phyloP scores from a whole-genome alignment of 2,888 invertebrate genomes.

The Volucella bombylans region DNA sequence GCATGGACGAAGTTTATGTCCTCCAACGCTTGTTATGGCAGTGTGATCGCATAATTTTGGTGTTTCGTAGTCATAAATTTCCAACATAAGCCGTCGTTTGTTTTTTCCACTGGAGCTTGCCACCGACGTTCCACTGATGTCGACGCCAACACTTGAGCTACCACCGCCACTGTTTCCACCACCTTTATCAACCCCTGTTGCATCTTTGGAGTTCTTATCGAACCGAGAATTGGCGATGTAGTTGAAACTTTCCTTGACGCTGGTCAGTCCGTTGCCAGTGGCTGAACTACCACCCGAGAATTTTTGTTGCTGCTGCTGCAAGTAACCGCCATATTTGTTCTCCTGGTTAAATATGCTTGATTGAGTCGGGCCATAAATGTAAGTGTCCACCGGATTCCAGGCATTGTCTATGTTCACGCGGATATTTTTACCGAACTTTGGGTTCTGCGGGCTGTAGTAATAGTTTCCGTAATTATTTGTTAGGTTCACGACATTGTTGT shows the following conservation, averaged over 20 bases:
- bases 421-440: slow-evolving; percentile 81
- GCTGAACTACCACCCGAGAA: slow-evolving; percentile 73
- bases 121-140: slow-evolving; percentile 70
- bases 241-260: slow-evolving; percentile 81
- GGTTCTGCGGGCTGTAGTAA: slow-evolving; percentile 82
- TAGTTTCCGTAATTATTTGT: slow-evolving; percentile 81
- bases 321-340: slow-evolving; percentile 82
- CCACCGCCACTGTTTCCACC: slow-evolving; percentile 74
- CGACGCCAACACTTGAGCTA: slow-evolving; percentile 48
- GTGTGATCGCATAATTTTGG: slow-evolving; percentile 93
- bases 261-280: slow-evolving; percentile 76
- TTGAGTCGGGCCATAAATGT: slow-evolving; percentile 82
- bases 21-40: slow-evolving; percentile 83
- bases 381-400: slow-evolving; percentile 83
- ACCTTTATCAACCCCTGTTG: slow-evolving; percentile 67
- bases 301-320: slow-evolving; percentile 77
- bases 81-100: slow-evolving; percentile 84
- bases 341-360: slow-evolving; percentile 82
- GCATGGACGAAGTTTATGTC: slow-evolving; percentile 87
- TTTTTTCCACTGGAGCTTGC: slow-evolving; percentile 76
- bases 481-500: slow-evolving; percentile 77
- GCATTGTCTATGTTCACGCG: slow-evolving; percentile 82
- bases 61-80: slow-evolving; percentile 89
- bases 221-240: slow-evolving; percentile 78
- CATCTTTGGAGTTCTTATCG: slow-evolving; percentile 75